Percentiles rank a stretch among this genome's conserved stretches.
These are phyloP conservation scores for Phaonia tiefii DNA, from an alignment of 2,888 invertebrate genomes.

Conservation along the genomic window DNA sequence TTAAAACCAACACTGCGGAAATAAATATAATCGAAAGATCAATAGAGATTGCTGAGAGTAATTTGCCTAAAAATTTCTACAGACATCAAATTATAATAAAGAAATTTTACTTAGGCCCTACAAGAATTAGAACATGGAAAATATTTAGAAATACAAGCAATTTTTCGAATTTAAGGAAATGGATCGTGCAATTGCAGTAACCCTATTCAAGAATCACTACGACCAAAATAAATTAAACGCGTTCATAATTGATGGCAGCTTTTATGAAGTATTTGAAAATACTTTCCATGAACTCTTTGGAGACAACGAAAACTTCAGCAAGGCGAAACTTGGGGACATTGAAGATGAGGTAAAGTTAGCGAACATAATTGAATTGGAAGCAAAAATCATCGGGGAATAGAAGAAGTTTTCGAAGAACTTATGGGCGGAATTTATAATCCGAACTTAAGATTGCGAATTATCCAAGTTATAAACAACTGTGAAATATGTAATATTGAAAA, in stretches of 20 bases:
- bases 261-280: not conserved
- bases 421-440: too few species aligned
- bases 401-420: not conserved
- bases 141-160: too few species aligned
- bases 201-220: constrained; percentile 35
- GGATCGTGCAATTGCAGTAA: not conserved
- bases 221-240: constrained; percentile 17
- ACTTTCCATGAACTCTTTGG: constrained; percentile 20
- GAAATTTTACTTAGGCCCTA: not conserved
- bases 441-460: not conserved
- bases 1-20: not conserved
- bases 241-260: constrained; percentile 1
- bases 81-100: not conserved
- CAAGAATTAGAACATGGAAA: too few species aligned
- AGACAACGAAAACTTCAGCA: too few species aligned
- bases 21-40: not conserved
- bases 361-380: constrained; percentile 13
- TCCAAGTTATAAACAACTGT: constrained; percentile 10
- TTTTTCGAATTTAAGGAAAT: too few species aligned
- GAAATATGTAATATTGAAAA: too few species aligned
- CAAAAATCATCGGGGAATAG: constrained; percentile 3
- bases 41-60: not conserved
- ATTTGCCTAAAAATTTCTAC: not conserved
- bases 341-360: constrained; percentile 24
- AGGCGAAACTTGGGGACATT: not conserved